Evolutionary conservation across 1,140 invertebrate genomes (phyloP).

Genomic region (Drosophila yakuba): DNA sequence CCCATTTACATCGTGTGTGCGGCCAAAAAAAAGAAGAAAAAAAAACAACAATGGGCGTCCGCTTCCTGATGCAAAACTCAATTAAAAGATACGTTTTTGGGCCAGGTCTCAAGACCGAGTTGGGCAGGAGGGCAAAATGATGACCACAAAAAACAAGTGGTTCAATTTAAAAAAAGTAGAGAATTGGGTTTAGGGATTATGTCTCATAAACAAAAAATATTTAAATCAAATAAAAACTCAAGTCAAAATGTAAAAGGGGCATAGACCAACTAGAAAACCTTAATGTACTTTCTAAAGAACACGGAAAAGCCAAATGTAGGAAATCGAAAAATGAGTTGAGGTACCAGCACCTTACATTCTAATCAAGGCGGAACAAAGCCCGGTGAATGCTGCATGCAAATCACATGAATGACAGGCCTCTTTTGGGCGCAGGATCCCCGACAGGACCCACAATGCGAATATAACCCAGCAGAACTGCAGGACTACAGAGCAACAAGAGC

Average conservation of each 20-base stretch:
- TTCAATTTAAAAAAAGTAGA: not conserved
- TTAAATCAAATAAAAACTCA: not conserved
- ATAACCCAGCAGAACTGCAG: not conserved
- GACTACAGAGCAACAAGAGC: not conserved
- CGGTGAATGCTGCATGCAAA: slow-evolving; percentile 34
- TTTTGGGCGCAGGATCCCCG: not conserved
- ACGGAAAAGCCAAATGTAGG: slow-evolving; percentile 4
- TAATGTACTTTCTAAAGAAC: slow-evolving; percentile 2
- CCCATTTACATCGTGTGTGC: slow-evolving; percentile 35
- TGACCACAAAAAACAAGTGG: not conserved
- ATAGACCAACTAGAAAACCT: not conserved
- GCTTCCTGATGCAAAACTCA: slow-evolving; percentile 32
- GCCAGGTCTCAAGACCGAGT: not conserved
- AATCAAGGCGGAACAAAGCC: slow-evolving; percentile 1
- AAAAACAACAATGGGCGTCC: slow-evolving; percentile 5
- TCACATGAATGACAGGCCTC: slow-evolving; percentile 8
- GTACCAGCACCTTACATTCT: not conserved
- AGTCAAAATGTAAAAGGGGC: not conserved
- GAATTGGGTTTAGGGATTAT: not conserved
- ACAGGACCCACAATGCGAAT: not conserved
- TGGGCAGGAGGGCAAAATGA: not conserved
- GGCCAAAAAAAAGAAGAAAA: not conserved
- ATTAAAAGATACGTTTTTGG: slow-evolving; percentile 40
- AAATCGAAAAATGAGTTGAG: not conserved
- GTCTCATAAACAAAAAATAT: not conserved